Evolutionary conservation across 37 sponge, comb jelly and placozoan genomes (phyloP).

Genomic region (Aplysina aerophoba): DNA sequence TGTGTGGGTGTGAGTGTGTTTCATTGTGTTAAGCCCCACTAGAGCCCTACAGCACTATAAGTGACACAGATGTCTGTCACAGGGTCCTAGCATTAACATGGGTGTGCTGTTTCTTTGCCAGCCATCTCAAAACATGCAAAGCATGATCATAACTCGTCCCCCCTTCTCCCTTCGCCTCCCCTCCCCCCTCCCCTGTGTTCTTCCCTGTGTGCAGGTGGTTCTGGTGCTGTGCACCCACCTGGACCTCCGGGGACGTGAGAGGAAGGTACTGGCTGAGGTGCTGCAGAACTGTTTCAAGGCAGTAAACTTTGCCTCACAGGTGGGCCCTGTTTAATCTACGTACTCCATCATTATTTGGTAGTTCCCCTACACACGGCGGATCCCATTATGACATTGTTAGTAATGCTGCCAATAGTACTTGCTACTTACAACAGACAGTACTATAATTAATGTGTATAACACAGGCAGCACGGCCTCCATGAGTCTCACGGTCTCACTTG

Average conservation of each 20-base stretch:
- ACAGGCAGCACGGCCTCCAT: too few relatives aligned
- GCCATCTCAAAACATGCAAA: too few relatives aligned
- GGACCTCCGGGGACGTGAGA: conserved; percentile 3
- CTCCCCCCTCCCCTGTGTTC: neutral
- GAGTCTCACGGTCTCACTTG: neutral
- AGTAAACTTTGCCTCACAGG: conserved; percentile 2
- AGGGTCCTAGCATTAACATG: neutral
- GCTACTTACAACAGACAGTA: too few relatives aligned
- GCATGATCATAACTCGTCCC: neutral
- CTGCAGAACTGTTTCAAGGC: neutral
- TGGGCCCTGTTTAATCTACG: neutral
- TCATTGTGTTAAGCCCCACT: neutral
- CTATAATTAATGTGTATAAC: too few relatives aligned
- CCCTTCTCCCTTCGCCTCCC: neutral
- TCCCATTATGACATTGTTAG: too few relatives aligned
- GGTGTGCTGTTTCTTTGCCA: too few relatives aligned
- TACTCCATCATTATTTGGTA: too few relatives aligned
- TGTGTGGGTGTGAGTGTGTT: conserved; percentile 14
- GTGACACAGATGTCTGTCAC: neutral
- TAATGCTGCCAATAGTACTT: too few relatives aligned
- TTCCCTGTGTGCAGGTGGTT: neutral
- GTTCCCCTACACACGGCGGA: too few relatives aligned
- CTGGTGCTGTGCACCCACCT: conserved; percentile 24
- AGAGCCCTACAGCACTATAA: neutral
- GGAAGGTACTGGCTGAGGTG: conserved; percentile 7